Evolutionary conservation across 2,113 vertebrate species (phyloP).

Genomic region (Aegithalos caudatus): DNA sequence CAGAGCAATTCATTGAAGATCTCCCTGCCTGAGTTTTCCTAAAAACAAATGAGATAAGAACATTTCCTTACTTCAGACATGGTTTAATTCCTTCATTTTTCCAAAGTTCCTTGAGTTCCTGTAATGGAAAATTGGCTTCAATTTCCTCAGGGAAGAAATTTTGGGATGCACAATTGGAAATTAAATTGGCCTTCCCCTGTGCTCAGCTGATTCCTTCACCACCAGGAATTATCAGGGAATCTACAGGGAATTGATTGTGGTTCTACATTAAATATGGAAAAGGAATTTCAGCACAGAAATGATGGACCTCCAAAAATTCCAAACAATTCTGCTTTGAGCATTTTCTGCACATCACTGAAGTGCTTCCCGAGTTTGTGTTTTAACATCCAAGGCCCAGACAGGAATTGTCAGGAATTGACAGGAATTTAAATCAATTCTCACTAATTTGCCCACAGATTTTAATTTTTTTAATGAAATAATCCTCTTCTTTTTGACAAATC

Average conservation of each 20-base stretch:
- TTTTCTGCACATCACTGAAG: background rate
- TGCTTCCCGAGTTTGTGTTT: background rate
- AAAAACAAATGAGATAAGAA: background rate
- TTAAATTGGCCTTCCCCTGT: background rate
- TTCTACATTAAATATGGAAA: background rate
- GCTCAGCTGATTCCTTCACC: background rate
- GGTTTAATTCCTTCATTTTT: background rate
- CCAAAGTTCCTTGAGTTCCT: background rate
- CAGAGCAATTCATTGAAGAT: background rate
- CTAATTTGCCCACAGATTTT: background rate
- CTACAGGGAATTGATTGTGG: fast-evolving
- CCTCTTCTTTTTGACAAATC: background rate
- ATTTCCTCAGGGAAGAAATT: background rate
- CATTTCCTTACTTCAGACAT: background rate
- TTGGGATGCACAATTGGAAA: background rate
- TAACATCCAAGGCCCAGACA: background rate
- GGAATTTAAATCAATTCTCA: background rate
- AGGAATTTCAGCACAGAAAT: background rate
- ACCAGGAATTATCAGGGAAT: background rate
- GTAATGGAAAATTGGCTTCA: background rate
- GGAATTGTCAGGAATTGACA: background rate
- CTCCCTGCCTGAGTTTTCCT: background rate
- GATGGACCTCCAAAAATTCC: background rate
- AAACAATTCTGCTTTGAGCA: no score
- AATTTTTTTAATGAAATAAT: background rate